phyloP scores from a whole-genome alignment of 2,113 vertebrate genomes.

The Bostrychus sinensis region DNA sequence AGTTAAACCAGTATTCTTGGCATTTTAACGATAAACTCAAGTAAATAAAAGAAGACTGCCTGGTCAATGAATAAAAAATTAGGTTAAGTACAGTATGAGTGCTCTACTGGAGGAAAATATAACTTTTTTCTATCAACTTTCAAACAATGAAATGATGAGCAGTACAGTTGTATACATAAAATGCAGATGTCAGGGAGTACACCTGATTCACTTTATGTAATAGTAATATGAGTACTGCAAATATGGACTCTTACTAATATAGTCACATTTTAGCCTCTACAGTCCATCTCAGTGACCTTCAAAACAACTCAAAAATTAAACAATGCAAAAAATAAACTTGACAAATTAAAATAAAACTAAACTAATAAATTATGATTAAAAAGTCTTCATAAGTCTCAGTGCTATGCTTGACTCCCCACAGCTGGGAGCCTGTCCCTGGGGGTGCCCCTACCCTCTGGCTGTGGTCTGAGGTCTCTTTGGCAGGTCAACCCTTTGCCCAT shows the following conservation, averaged over 20 bases:
- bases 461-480: constrained; percentile 28
- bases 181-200: not conserved
- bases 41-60: too few relatives aligned
- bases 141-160: not conserved
- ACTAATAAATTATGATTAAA: constrained; percentile 45
- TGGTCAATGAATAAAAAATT: too few relatives aligned
- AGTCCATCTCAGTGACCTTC: not conserved
- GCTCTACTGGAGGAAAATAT: too few relatives aligned
- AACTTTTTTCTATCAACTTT: not conserved
- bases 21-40: not conserved
- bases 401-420: constrained; percentile 51
- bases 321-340: constrained; percentile 33
- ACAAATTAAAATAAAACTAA: constrained; percentile 33
- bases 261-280: not conserved
- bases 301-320: constrained; percentile 31
- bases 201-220: too few relatives aligned
- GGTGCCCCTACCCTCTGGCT: constrained; percentile 23
- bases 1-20: constrained; percentile 21
- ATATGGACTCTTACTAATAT: not conserved
- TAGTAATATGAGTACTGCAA: too few relatives aligned
- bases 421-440: constrained; percentile 20
- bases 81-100: too few relatives aligned
- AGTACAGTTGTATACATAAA: not conserved
- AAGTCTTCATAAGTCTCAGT: constrained; percentile 41
- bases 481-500: constrained; percentile 36